Evolutionary conservation across 35 echinoderm and acorn worm species (phyloP).

Genomic region (Hemicentrotus pulcherrimus): DNA sequence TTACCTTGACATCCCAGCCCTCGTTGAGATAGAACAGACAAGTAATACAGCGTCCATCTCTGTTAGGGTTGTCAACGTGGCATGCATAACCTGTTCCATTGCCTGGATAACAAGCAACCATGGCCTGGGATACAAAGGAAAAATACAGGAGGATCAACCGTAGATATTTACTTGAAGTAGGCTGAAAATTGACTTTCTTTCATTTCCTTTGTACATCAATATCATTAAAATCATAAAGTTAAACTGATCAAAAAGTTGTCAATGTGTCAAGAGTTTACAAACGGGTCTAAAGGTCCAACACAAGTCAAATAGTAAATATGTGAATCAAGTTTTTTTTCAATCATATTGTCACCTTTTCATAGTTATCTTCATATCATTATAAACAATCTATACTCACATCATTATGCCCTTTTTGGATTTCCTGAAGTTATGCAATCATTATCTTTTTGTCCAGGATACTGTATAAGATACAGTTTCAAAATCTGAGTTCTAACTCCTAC

Average conservation of each 20-base stretch:
- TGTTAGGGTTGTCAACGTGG: constrained; percentile 96
- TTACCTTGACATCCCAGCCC: constrained; percentile 80
- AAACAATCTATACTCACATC: too few species aligned
- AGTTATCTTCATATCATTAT: too few species aligned
- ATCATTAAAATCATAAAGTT: neutral
- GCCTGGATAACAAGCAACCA: constrained; percentile 95
- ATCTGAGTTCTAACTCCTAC: too few species aligned
- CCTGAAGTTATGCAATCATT: too few species aligned
- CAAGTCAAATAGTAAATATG: too few species aligned
- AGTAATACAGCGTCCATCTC: constrained; percentile 84
- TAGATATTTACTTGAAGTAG: neutral
- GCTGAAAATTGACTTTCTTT: neutral
- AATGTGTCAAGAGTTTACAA: too few species aligned
- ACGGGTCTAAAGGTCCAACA: too few species aligned
- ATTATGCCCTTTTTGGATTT: too few species aligned
- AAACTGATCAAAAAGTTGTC: neutral
- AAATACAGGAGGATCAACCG: neutral
- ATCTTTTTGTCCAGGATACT: too few species aligned
- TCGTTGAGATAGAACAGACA: constrained; percentile 92
- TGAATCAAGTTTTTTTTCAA: too few species aligned
- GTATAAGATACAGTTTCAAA: too few species aligned
- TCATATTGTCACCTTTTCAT: too few species aligned
- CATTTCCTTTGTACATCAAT: neutral
- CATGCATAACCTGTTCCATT: constrained; percentile 90
- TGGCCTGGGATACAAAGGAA: constrained; percentile 58